phyloP scores from a whole-genome alignment of 2,113 vertebrate genomes.

The Corvus moneduloides region DNA sequence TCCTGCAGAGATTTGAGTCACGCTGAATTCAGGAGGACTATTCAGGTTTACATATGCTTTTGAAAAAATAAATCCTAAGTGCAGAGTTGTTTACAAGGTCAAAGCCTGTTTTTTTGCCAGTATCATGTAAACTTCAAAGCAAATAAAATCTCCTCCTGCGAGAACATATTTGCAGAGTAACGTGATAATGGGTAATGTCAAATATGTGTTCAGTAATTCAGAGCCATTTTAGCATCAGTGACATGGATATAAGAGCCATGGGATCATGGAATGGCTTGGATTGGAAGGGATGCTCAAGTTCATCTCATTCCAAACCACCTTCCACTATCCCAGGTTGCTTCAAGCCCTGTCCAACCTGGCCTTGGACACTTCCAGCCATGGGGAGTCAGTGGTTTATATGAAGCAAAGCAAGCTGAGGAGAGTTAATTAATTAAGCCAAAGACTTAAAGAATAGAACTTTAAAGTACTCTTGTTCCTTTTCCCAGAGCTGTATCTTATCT shows the following conservation, averaged over 20 bases:
- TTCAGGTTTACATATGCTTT: neutral
- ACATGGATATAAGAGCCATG: neutral
- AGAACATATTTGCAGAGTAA: neutral
- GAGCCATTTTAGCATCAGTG: neutral
- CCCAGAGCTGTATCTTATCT: neutral
- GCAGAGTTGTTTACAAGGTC: neutral
- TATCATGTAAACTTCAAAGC: neutral
- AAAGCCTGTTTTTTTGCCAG: neutral
- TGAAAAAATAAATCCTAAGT: neutral
- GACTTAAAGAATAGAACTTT: neutral
- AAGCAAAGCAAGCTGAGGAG: neutral
- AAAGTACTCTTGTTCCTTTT: neutral
- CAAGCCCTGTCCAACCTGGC: accelerated
- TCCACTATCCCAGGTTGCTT: neutral
- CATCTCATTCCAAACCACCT: neutral
- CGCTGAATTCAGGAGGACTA: neutral
- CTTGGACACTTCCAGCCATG: neutral
- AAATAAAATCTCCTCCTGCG: neutral
- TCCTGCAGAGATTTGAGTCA: neutral
- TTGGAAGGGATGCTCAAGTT: neutral
- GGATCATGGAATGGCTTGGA: neutral
- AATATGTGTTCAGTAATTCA: neutral
- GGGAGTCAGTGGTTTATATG: neutral
- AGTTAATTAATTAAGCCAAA: neutral
- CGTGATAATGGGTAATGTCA: neutral